These are phyloP conservation scores for Apteryx owenii DNA, from an alignment of 2,113 vertebrate species.

Conservation along the genomic window DNA sequence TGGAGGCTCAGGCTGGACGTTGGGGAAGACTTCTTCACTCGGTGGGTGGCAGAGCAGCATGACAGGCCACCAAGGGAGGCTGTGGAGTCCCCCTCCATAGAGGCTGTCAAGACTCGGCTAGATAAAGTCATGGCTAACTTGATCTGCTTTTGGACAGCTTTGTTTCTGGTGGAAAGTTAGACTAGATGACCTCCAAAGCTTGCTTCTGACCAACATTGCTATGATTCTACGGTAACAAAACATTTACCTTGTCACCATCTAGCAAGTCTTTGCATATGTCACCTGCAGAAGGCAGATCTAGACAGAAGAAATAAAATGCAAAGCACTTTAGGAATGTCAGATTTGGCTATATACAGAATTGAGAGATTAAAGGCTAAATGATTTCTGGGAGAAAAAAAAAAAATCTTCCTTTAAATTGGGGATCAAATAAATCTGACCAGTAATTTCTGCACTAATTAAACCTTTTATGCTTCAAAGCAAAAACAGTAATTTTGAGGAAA, in stretches of 20 bases:
- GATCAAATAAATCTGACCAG: not conserved
- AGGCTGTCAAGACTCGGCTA: not conserved
- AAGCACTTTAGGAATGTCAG: not conserved
- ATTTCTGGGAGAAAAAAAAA: not conserved
- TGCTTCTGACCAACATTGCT: not conserved
- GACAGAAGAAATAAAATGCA: not conserved
- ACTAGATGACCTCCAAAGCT: too few relatives aligned
- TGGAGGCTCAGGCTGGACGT: not conserved
- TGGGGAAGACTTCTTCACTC: not conserved
- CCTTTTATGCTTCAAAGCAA: not conserved
- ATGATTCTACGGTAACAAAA: not conserved
- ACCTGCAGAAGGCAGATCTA: not conserved
- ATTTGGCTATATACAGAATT: not conserved
- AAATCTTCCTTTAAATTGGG: not conserved
- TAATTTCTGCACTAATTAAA: not conserved
- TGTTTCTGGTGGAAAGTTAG: not conserved
- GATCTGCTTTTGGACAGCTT: not conserved
- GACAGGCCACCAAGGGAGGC: not conserved
- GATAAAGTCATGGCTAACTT: not conserved
- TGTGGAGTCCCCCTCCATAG: not conserved
- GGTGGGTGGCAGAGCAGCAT: not conserved
- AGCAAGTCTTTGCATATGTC: not conserved
- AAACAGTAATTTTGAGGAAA: not conserved
- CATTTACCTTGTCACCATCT: too few relatives aligned
- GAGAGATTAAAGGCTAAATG: not conserved